Base-by-base conservation (phyloP, 2,113 vertebrate genomes). In the Pseudopipra pipra region DNA sequence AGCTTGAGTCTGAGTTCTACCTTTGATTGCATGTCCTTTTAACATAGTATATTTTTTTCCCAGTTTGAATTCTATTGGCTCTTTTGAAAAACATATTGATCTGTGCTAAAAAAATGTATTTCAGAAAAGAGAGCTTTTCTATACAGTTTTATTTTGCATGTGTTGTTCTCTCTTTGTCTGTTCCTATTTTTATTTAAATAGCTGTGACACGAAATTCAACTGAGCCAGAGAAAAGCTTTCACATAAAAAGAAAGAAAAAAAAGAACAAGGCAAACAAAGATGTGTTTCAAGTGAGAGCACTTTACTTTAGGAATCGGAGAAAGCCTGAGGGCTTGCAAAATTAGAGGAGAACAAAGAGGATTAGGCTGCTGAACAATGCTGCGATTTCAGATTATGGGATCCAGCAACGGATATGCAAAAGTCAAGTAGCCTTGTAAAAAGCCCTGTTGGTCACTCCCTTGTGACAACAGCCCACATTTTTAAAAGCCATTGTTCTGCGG, bases 281-380 rank as follows among this genome's bases (percentile, higher is more conserved):
- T 93, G 87, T 84, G 73, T 70, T 96, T 97, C 93, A 97, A 87
- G 84, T 75, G 70, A 14, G 76, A 94, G 87, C 14, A 87, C 84
- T 87, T 95, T 59, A 75, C 91, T 97, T 91, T 86, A 80, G 77
- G 87, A 96, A 93, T 85, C 19, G 6, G 76, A 97, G 96, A 93
- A 94, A 95, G 95, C 93, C 88, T 39, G 59, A 96, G 92, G 87
- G 87, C 91, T 92, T 79, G 66, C 51, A 94, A 87, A 97, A 96
- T 95, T 95, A 96, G 93, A 89, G 67, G 93, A 96, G 90, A 97
- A 96, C 83, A 97, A 97, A 96, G 92, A 97, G 93, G 95, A 97
- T 97, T 96, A 97, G 94, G 86, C 68, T 56, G 85, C 71, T 81
- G 58, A 96, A 84, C 83, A 96, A 89, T 78, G 87, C 74, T 95